phyloP scores from a whole-genome alignment of 2,888 invertebrate species.

The Periphyllus acericola region DNA sequence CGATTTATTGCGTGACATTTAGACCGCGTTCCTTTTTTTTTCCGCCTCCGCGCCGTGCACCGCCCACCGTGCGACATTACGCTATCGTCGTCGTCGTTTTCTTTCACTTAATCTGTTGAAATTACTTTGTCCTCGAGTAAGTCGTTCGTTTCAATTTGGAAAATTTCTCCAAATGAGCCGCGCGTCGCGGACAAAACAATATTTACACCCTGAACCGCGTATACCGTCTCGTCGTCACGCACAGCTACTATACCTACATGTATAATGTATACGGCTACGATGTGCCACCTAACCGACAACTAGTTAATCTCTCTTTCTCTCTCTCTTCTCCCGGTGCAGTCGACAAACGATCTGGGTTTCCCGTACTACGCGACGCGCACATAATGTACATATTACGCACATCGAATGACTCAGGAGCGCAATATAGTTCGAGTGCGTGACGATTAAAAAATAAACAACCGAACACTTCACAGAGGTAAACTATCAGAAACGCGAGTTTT shows the following conservation, averaged over 20 bases:
- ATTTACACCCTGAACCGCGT: not conserved
- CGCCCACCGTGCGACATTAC: not conserved
- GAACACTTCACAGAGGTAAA: too few species aligned
- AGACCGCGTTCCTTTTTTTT: conserved; percentile 22
- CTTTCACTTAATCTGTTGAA: conserved; percentile 59
- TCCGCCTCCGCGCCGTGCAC: not conserved
- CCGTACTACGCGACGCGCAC: too few species aligned
- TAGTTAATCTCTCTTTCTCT: not conserved
- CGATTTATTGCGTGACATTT: conserved; percentile 59
- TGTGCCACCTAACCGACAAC: not conserved
- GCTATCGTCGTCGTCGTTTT: conserved; percentile 13
- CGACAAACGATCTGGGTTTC: not conserved
- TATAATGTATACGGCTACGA: not conserved
- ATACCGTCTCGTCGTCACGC: not conserved
- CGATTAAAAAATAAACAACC: too few species aligned
- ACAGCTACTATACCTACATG: not conserved
- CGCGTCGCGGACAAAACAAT: not conserved
- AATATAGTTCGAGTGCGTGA: too few species aligned
- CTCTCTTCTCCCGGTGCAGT: not conserved
- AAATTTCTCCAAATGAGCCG: conserved; percentile 31
- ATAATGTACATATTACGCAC: too few species aligned
- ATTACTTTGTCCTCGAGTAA: conserved; percentile 52
- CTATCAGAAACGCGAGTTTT: too few species aligned
- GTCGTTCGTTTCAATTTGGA: conserved; percentile 60
- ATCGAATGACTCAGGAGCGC: too few species aligned